phyloP scores from a whole-genome alignment of 53 echinoderm and acorn worm species.

The Arbacia lixula region DNA sequence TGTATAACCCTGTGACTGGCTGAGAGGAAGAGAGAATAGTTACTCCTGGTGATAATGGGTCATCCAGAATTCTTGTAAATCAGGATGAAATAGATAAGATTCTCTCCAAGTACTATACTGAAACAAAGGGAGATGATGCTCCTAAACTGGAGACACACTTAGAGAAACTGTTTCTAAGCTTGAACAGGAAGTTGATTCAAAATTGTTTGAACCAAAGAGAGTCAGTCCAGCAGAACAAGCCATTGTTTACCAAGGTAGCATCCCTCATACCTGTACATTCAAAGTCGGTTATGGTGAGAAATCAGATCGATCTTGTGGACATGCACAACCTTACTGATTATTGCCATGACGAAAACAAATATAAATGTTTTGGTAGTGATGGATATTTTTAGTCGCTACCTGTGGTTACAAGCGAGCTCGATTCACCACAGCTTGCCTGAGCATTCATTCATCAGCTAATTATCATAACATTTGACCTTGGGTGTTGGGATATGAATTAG shows the following conservation, averaged over 20 bases:
- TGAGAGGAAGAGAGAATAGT: background rate
- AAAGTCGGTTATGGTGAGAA: background rate
- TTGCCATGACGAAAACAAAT: no score
- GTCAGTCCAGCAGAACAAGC: background rate
- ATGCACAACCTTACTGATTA: background rate
- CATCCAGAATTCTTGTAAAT: background rate
- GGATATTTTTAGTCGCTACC: no score
- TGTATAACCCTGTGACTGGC: background rate
- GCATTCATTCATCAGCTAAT: no score
- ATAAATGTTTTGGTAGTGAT: no score
- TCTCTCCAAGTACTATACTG: background rate
- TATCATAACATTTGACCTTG: no score
- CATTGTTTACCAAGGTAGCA: slow-evolving; percentile 3
- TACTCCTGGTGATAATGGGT: background rate
- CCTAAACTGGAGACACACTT: background rate
- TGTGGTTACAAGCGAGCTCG: no score
- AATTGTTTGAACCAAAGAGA: background rate
- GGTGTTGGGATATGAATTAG: no score
- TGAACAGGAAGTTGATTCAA: background rate
- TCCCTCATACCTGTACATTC: slow-evolving; percentile 1
- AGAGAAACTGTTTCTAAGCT: background rate
- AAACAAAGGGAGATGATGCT: slow-evolving; percentile 10
- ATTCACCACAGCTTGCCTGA: no score
- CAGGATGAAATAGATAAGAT: background rate
- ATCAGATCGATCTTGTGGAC: slow-evolving; percentile 25